These are phyloP conservation scores for Tetrax tetrax DNA, from an alignment of 2,113 vertebrate genomes.

Conservation along the genomic window DNA sequence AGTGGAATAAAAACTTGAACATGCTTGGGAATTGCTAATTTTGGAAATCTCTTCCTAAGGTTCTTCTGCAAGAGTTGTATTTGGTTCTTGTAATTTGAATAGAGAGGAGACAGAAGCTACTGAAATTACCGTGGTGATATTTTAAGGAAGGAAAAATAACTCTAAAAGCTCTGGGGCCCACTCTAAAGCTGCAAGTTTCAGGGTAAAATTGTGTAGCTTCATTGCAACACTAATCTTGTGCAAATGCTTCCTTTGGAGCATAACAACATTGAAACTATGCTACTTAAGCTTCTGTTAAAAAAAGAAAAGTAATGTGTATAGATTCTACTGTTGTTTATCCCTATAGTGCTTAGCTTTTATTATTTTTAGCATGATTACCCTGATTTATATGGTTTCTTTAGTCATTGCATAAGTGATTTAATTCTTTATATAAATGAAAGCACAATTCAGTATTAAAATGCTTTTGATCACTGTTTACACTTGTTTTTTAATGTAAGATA, in stretches of 20 bases:
- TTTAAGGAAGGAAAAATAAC: constrained; percentile 60
- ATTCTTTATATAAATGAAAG: background rate
- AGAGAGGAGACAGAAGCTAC: constrained; percentile 43
- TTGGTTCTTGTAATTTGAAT: constrained; percentile 37
- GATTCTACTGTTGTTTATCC: background rate
- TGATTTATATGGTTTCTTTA: background rate
- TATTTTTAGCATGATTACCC: background rate
- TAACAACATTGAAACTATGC: background rate
- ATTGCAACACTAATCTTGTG: background rate
- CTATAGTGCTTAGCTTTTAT: background rate
- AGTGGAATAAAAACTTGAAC: background rate
- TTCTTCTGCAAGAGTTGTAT: background rate
- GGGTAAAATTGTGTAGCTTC: background rate
- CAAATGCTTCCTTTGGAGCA: constrained; percentile 18
- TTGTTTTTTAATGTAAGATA: background rate
- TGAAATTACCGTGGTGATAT: constrained; percentile 28
- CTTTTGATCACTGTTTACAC: background rate
- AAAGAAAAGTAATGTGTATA: background rate
- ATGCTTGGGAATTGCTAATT: background rate
- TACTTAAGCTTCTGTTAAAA: background rate
- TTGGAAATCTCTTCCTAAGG: background rate
- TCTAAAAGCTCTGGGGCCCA: background rate
- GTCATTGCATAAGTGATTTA: background rate
- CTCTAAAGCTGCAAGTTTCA: constrained; percentile 14
- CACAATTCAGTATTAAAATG: background rate